Evolutionary conservation across 2,888 invertebrate genomes (phyloP), one percentile per base, ranked within the genome.

Genomic region (Ormia ochracea): DNA sequence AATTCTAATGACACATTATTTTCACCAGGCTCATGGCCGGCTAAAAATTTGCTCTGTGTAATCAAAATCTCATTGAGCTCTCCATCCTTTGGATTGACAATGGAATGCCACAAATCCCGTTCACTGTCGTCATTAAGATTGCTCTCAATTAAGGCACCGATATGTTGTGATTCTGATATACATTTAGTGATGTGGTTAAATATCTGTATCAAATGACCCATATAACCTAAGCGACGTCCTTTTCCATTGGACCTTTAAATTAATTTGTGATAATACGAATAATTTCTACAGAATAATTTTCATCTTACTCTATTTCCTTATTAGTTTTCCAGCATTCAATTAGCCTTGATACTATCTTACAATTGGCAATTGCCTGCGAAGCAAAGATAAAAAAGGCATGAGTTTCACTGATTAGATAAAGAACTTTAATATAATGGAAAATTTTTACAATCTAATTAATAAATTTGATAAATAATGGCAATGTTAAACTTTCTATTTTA

Each of bases 261-360:
- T 33, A 12, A 9, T 14, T 21, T 45, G 14, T 17, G 23, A 75
- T 21, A 43, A 26, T n/a, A 58, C 17, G 17, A 6, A 12, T n/a
- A 21, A 33, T 0, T 12, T 19, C 10, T 23, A 0, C 2, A 33
- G 12, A 0, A n/a, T 69, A 38, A 43, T 0, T 1, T 54, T 3
- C 3, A 81, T 92, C 94, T 93, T 90, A 96, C 96, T 94, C 93
- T 88, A 92, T 92, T 84, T 92, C 91, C 84, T 94, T 93, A 89
- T 96, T 96, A 83, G 93, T 93, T 85, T 94, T 93, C 93, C 95
- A 97, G 63, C 93, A 94, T 83, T 94, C 94, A 88, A 97, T 91
- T 85, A 97, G 92, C 88, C 94, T 93, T 84, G 94, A 93, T 83
- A 96, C 91, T 88, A 97, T 91, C 85, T 93, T 93, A 90, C 95